A percentile compares a stretch with the other conserved stretches of the same genome.
Conservation (phyloP, 2,888 invertebrate genomes). For the Cosmopolites sordidus region DNA sequence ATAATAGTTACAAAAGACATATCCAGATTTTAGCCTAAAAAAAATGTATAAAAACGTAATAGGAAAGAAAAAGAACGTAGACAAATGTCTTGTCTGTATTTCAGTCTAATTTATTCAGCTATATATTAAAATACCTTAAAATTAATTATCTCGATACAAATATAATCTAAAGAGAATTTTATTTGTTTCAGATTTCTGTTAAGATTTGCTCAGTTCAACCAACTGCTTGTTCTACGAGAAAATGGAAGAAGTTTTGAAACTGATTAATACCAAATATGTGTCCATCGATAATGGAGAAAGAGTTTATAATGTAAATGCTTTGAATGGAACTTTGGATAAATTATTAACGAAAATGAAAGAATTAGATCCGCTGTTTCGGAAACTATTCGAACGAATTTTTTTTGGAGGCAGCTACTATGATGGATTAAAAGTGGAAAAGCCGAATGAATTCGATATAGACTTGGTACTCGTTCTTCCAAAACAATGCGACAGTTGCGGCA, state of each 20-base stretch:
- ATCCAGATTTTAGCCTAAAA: too few species aligned
- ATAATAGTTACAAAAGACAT: too few species aligned
- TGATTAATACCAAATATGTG: slow-evolving; percentile 35
- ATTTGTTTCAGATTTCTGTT: too few species aligned
- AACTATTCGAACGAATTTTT: slow-evolving; percentile 38
- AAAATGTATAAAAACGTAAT: too few species aligned
- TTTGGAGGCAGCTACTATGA: slow-evolving; percentile 59
- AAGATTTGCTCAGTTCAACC: too few species aligned
- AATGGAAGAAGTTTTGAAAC: slow-evolving; percentile 36
- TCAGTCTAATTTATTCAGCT: too few species aligned
- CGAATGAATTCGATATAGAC: slow-evolving; percentile 60
- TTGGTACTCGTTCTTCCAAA: slow-evolving; percentile 53
- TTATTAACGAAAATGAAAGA: slow-evolving; percentile 11
- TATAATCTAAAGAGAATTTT: too few species aligned
- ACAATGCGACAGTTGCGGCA: slow-evolving; percentile 6
- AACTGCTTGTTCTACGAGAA: too few species aligned
- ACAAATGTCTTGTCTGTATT: too few species aligned
- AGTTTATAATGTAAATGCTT: slow-evolving; percentile 2
- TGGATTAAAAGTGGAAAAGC: slow-evolving; percentile 53
- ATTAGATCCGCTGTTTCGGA: slow-evolving; percentile 7
- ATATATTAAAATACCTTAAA: too few species aligned
- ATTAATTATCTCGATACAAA: too few species aligned
- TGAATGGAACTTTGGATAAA: background rate
- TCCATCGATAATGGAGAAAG: slow-evolving; percentile 24
- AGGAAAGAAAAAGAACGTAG: too few species aligned